A percentile compares a stretch with the other conserved stretches of the same genome.
phyloP scores from a whole-genome alignment of 1,140 invertebrate species.

The Drosophila asahinai region DNA sequence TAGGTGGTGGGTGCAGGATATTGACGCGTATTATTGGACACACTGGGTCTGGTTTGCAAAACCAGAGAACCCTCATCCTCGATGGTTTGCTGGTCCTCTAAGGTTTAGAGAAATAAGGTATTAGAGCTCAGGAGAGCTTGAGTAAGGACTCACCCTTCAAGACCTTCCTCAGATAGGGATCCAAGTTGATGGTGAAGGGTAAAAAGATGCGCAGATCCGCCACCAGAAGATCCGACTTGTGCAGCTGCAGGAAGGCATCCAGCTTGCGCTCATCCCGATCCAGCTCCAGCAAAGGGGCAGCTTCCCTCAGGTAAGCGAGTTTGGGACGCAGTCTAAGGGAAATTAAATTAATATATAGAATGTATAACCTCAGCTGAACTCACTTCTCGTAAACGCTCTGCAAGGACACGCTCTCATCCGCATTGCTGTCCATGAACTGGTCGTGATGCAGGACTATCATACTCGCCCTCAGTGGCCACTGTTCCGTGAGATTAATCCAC shows the following conservation, averaged over 20 bases:
- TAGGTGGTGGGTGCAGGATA: slow-evolving; percentile 72
- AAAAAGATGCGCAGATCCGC: slow-evolving; percentile 97
- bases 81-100: slow-evolving; percentile 89
- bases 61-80: slow-evolving; percentile 87
- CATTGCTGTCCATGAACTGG: slow-evolving; percentile 92
- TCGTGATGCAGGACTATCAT: slow-evolving; percentile 99
- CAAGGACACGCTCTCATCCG: slow-evolving; percentile 94
- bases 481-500: slow-evolving; percentile 99
- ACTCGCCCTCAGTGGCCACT: slow-evolving; percentile 98
- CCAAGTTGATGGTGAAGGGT: slow-evolving; percentile 98
- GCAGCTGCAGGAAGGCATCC: slow-evolving; percentile 95
- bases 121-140: neutral
- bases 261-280: slow-evolving; percentile 97
- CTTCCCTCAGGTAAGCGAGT: slow-evolving; percentile 94
- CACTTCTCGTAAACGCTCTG: slow-evolving; percentile 97
- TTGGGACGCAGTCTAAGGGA: slow-evolving; percentile 90
- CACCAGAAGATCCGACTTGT: slow-evolving; percentile 91
- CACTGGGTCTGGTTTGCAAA: slow-evolving; percentile 69
- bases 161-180: slow-evolving; percentile 97
- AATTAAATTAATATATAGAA: slow-evolving; percentile 4
- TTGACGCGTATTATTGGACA: slow-evolving; percentile 63
- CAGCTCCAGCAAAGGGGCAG: slow-evolving; percentile 94
- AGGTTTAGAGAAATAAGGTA: neutral
- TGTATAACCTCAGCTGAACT: slow-evolving; percentile 59
- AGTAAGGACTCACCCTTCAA: slow-evolving; percentile 91